These are phyloP conservation scores for Acronicta alni DNA, from an alignment of 2,888 invertebrate species.

Conservation along the genomic window DNA sequence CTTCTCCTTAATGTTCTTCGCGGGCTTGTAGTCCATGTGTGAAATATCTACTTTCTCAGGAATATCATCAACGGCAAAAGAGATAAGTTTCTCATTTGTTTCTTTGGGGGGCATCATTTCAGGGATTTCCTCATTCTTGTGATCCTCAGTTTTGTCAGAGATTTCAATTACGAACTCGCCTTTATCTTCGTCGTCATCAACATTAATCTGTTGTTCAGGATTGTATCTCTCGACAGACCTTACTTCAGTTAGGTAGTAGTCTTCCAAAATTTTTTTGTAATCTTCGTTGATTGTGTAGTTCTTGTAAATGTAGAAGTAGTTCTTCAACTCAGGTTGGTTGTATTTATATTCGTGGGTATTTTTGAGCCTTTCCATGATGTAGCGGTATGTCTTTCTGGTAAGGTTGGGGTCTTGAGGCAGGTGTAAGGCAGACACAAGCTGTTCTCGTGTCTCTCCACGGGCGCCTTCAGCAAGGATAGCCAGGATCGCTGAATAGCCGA, in stretches of 20 bases:
- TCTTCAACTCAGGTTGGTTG: slow-evolving; percentile 90
- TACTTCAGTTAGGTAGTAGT: slow-evolving; percentile 90
- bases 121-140: slow-evolving; percentile 71
- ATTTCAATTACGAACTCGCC: slow-evolving; percentile 73
- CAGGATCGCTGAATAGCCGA: slow-evolving; percentile 90
- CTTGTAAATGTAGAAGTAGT: slow-evolving; percentile 91
- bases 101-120: slow-evolving; percentile 80
- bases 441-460: slow-evolving; percentile 88
- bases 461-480: slow-evolving; percentile 91
- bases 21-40: slow-evolving; percentile 77
- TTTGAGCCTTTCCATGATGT: slow-evolving; percentile 85
- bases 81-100: slow-evolving; percentile 87
- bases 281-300: slow-evolving; percentile 90
- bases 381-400: slow-evolving; percentile 83
- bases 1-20: slow-evolving; percentile 86
- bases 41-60: slow-evolving; percentile 81
- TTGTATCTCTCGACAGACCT: slow-evolving; percentile 86
- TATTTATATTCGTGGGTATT: slow-evolving; percentile 84
- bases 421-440: slow-evolving; percentile 88
- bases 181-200: slow-evolving; percentile 68
- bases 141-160: slow-evolving; percentile 72
- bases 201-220: slow-evolving; percentile 69
- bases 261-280: slow-evolving; percentile 88
- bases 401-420: slow-evolving; percentile 85
- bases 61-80: slow-evolving; percentile 85